Evolutionary conservation across 2,797 vertebrate genomes (phyloP), one percentile per base, ranked within the genome.

Genomic region (Eremophila alpestris): DNA sequence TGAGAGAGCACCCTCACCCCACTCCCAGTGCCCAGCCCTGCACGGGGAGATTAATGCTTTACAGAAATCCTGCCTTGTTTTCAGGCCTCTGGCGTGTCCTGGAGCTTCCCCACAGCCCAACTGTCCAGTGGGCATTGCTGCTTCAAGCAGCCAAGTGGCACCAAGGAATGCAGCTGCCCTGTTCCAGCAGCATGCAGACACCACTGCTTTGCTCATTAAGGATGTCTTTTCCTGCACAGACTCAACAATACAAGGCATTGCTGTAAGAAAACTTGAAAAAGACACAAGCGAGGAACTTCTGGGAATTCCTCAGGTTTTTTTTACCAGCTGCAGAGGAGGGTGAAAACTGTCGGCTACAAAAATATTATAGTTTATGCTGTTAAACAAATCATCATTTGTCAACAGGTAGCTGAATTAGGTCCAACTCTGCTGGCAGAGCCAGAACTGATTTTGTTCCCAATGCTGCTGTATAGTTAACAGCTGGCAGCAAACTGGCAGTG

Each of bases 381-480:
- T 94, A 90, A 94, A 93, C 59, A 94, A 92, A 93, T 91, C 41
- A 56, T 81, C 67, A 80, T 95, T 95, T 96, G 85, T 94, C 94
- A 94, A 79, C 87, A 95, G 91, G 96, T 95, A 95, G 77, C 83
- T 94, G 94, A 93, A 91, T 83, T 91, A 40, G 13, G 36, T 43
- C 91, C 93, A 84, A 29, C 62, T 88, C 55, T 0, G 0, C 59
- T 64, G 74, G 60, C 86, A 91, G 51, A 91, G 82, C 19, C 51
- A 79, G 46, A 89, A 82, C 38, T 68, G 80, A 59, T 58, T 75
- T 83, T 80, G 55, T 40, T 29, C 41, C 55, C 56, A 54, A 2
- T 76, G 60, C 45, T 73, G 29, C 69, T 78, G 74, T 79, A 90
- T 6, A 87, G 77, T 82, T 93, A 90, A 86, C 74, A 94, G 89